phyloP scores from a whole-genome alignment of 2,888 invertebrate species.

The Tiliacea aurago region DNA sequence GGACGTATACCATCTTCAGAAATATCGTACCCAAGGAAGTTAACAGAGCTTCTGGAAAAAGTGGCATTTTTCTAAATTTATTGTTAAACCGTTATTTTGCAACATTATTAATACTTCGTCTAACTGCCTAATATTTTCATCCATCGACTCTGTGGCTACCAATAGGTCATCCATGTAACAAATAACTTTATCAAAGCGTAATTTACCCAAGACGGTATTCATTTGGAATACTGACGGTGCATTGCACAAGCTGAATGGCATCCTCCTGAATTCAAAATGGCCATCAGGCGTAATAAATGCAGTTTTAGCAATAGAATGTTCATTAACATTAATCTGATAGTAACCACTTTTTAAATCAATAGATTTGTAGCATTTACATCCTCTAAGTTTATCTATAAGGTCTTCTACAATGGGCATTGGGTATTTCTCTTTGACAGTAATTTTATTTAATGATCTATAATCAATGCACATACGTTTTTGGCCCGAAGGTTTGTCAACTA shows the following conservation, averaged over 20 bases:
- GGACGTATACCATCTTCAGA: too few relatives aligned
- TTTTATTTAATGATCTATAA: slow-evolving; percentile 10
- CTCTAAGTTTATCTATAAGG: slow-evolving; percentile 2
- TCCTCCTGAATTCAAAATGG: slow-evolving; percentile 7
- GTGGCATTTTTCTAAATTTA: slow-evolving; percentile 3
- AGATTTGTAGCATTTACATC: not conserved
- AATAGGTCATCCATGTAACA: too few relatives aligned
- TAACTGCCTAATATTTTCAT: too few relatives aligned
- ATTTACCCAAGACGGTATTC: not conserved
- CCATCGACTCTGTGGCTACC: too few relatives aligned
- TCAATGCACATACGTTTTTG: slow-evolving; percentile 1
- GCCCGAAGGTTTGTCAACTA: not conserved
- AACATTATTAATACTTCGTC: too few relatives aligned
- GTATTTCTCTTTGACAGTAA: slow-evolving; percentile 3
- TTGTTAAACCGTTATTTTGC: too few relatives aligned
- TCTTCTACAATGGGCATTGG: slow-evolving; percentile 13
- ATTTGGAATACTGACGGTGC: not conserved
- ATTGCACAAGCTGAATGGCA: slow-evolving; percentile 2
- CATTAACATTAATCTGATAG: slow-evolving; percentile 3
- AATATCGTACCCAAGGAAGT: too few relatives aligned
- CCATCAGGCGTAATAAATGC: too few relatives aligned
- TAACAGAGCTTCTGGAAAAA: slow-evolving; percentile 9
- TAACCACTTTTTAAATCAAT: not conserved
- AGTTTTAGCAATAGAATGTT: slow-evolving; percentile 5
- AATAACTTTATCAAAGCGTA: too few relatives aligned